Evolutionary conservation across 2,113 vertebrate genomes (phyloP).

Genomic region (Calyptomena viridis): DNA sequence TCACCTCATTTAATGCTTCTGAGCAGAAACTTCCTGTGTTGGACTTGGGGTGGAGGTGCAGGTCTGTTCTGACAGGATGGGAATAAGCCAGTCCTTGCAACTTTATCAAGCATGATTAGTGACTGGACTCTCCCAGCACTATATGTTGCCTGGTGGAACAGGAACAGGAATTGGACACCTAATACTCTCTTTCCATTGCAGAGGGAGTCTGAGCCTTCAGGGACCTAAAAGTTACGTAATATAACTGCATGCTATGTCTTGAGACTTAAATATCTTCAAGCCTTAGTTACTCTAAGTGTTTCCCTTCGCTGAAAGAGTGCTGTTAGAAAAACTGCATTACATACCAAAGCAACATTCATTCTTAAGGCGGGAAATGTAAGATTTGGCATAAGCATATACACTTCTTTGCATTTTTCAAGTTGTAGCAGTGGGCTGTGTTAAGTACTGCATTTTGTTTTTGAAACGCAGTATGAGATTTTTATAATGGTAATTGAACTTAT

Average conservation of each 20-base stretch:
- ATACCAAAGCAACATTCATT: background rate
- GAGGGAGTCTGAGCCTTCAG: background rate
- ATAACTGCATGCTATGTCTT: background rate
- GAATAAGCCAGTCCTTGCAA: background rate
- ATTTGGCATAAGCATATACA: background rate
- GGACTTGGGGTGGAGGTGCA: accelerated
- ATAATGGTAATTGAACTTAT: background rate
- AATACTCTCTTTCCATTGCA: background rate
- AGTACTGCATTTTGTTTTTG: background rate
- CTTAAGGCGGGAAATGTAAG: background rate
- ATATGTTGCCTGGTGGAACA: background rate
- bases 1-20: background rate
- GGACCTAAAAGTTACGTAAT: background rate
- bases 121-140: background rate
- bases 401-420: background rate
- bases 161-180: background rate
- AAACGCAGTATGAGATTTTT: background rate
- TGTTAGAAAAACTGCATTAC: background rate
- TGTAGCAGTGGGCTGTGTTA: background rate
- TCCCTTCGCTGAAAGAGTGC: background rate
- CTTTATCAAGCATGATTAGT: accelerated
- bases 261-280: background rate
- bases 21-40: background rate
- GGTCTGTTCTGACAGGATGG: background rate
- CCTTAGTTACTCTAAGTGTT: background rate